Conservation (phyloP, 2,113 vertebrate genomes). For the Micronycteris hirsuta region DNA sequence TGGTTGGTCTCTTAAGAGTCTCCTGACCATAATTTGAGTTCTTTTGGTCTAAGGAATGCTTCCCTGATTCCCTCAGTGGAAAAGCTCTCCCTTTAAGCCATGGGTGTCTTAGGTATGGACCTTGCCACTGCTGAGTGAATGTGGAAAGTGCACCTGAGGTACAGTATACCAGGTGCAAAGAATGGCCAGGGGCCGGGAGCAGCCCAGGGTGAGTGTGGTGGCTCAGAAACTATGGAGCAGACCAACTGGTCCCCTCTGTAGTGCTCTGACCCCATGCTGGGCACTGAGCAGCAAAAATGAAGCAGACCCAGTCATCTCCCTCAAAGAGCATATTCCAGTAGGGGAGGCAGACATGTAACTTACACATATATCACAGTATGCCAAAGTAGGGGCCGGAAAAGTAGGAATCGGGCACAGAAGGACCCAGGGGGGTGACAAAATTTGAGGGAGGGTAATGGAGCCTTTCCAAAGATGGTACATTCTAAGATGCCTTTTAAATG, state of each 20-base stretch:
- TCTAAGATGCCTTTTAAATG: not conserved
- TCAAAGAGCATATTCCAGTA: not conserved
- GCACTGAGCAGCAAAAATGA: not conserved
- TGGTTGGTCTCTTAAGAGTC: not conserved
- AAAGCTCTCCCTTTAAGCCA: not conserved
- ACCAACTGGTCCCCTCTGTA: not conserved
- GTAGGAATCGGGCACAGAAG: not conserved
- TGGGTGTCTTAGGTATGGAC: not conserved
- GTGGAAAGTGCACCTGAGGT: not conserved
- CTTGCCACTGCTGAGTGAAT: not conserved
- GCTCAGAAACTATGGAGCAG: not conserved
- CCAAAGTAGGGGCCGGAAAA: not conserved
- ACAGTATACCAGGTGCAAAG: not conserved
- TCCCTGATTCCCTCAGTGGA: not conserved
- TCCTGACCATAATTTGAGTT: not conserved
- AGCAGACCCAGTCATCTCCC: not conserved
- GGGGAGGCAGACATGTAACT: not conserved
- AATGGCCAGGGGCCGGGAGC: not conserved
- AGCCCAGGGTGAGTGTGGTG: not conserved
- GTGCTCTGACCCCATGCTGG: not conserved
- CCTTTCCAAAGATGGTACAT: not conserved
- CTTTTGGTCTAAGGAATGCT: not conserved
- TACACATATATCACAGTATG: not conserved
- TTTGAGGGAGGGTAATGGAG: not conserved
- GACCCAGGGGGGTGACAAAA: not conserved